Percentiles rank a stretch among this genome's conserved stretches.
Evolutionary conservation across 2,888 invertebrate species (phyloP).

Genomic region (Nematopogon swammerdamellus): DNA sequence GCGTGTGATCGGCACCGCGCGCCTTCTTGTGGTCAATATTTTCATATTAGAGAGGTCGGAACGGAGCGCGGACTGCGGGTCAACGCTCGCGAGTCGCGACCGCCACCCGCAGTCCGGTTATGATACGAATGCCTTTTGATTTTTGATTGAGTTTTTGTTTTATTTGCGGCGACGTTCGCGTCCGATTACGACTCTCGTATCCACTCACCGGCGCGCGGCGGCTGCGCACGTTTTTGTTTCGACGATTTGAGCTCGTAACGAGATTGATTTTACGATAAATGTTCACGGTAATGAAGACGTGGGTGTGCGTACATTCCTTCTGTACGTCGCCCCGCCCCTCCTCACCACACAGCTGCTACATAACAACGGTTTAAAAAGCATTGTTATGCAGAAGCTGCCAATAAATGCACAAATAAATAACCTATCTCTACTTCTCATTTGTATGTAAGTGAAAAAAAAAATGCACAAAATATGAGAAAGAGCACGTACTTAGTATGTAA

Average conservation of each 20-base stretch:
- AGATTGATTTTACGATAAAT: conserved; percentile 50
- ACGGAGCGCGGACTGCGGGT: conserved; percentile 33
- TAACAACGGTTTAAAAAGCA: not conserved
- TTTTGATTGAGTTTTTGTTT: conserved; percentile 55
- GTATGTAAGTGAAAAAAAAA: too few relatives aligned
- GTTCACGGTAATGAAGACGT: conserved; percentile 47
- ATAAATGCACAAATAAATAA: too few relatives aligned
- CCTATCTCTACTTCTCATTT: too few relatives aligned
- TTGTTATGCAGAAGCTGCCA: too few relatives aligned
- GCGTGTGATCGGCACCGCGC: conserved; percentile 39
- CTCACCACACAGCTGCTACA: too few relatives aligned
- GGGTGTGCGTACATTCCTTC: conserved; percentile 25
- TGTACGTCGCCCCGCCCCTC: not conserved
- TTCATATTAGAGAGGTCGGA: too few relatives aligned
- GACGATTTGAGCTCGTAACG: conserved; percentile 47
- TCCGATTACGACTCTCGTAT: conserved; percentile 50
- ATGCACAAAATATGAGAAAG: too few relatives aligned
- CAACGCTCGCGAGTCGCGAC: conserved; percentile 44
- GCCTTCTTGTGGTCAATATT: too few relatives aligned
- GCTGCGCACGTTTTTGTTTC: conserved; percentile 39
- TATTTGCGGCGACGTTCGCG: conserved; percentile 42
- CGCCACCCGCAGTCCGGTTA: conserved; percentile 29
- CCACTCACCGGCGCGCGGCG: conserved; percentile 45
- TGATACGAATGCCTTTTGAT: conserved; percentile 49
- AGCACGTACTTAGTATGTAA: too few relatives aligned